Evolutionary conservation across 2,888 invertebrate species (phyloP), one percentile per base, ranked within the genome.

Genomic region (Lithophane ornitopus): DNA sequence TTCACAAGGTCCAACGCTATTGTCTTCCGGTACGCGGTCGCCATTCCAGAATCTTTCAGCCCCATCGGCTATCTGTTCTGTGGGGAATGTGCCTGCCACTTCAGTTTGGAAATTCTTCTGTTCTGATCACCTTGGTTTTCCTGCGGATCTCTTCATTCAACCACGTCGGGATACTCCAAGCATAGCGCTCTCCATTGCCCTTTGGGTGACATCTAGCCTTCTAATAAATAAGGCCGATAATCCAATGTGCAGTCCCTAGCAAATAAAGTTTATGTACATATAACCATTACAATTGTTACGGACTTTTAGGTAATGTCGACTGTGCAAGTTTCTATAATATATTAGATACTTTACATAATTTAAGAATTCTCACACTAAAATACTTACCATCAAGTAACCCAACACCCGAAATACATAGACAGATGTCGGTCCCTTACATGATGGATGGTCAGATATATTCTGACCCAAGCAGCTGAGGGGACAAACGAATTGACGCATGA

Each of bases 401-500:
- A 54, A 26, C 58, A 16, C 44, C 14, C 26, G 49, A 54, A 26
- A 39, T 58, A 69, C 78, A 54, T 39, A 41, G 58, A 63, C 28
- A 68, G 52, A 77, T 72, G 63, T 56, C 19, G 39, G 56, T 28
- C 46, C 70, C 59, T 58, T 49, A 74, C 62, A 76, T 83, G 81
- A 89, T 82, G 81, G 78, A 88, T 84, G 85, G 77, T 74, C 61
- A 76, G 61, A 77, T 82, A 86, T 85, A 87, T 83, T 74, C 79
- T 71, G 71, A 72, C 61, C 70, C 52, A 66, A 78, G 63, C 72
- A 77, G 70, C 84, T 73, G 62, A 73, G 70, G 73, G 74, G 79
- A 85, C 83, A 83, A 87, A 82, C 74, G 71, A 82, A 84, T 83
- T 82, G 84, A 82, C 82, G 84, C 83, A 82, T 77, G 81, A 82